Base-by-base conservation (phyloP, 2,888 invertebrate species). In the Scaptomyza flava region DNA sequence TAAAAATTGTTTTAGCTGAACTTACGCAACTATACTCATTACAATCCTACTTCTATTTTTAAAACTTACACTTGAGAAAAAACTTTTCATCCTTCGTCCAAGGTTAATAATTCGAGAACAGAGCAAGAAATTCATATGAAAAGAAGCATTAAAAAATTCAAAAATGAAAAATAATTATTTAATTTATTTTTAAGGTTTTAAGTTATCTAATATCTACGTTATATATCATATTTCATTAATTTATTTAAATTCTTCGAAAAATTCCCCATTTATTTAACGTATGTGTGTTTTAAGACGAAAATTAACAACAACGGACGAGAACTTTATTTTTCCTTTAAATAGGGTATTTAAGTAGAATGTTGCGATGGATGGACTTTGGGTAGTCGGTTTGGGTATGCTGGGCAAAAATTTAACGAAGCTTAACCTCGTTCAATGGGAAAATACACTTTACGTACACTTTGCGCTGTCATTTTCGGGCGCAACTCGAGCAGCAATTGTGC, bases 391-490 rank as follows among this genome's bases (percentile, higher is more conserved):
- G 61, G 65, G 68, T 59, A 72, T 58, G 68, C 87, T 74, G 77
- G 54, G 68, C 68, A 76, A 79, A 79, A 87, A 87, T 83, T 89
- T 88, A 87, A 82, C 87, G 86, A 87, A 89, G 89, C 89, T 83
- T 86, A 87, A 87, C 83, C 81, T 88, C 87, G 89, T 86, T 84
- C 87, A 88, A 86, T 83, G 84, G 62, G 71, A 83, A 77, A 88
- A 87, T 81, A 87, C 88, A 85, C 82, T 82, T 82, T 81, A 73
- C 65, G 79, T 85, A 85, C 85, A 83, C 87, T 89, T 87, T 85
- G 76, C 84, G 87, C 81, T 89, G 89, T 88, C 79, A 85, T 85
- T 89, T 88, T 82, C 68, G 87, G 77, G 70, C 71, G 67, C 86
- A 79, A 75, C 82, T 84, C 78, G 72, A 83, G 84, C 77, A 75